These are phyloP conservation scores for Listronotus bonariensis DNA, from an alignment of 1,140 invertebrate species.

Conservation along the genomic window DNA sequence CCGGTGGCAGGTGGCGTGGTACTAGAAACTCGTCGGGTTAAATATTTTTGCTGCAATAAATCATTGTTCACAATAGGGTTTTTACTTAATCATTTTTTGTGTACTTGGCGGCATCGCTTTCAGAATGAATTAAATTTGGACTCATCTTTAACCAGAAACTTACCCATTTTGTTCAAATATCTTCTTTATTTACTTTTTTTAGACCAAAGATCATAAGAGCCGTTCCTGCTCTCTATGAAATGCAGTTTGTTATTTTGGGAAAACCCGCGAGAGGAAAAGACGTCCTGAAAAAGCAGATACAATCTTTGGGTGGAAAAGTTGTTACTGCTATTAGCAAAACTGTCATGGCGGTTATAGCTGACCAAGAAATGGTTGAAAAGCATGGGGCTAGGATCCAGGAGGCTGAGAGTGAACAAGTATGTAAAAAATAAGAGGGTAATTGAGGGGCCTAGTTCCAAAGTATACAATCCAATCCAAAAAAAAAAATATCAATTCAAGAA, in stretches of 20 bases:
- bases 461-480: too few relatives aligned
- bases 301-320: constrained; percentile 76
- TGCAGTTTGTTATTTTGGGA: constrained; percentile 79
- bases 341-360: constrained; percentile 78
- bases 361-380: constrained; percentile 70
- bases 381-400: constrained; percentile 67
- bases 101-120: too few relatives aligned
- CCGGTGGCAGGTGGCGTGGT: too few relatives aligned
- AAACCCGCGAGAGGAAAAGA: constrained; percentile 64
- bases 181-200: constrained; percentile 37
- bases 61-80: too few relatives aligned
- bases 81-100: too few relatives aligned
- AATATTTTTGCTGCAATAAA: too few relatives aligned
- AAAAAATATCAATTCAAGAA: too few relatives aligned
- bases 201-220: constrained; percentile 65
- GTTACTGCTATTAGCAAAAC: constrained; percentile 67
- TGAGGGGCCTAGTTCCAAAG: too few relatives aligned
- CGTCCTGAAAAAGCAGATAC: constrained; percentile 70
- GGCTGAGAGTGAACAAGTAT: constrained; percentile 69
- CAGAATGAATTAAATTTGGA: too few relatives aligned
- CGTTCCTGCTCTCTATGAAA: constrained; percentile 72
- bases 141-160: background rate
- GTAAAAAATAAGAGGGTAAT: too few relatives aligned
- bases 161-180: constrained; percentile 1
- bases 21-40: too few relatives aligned